phyloP scores from a whole-genome alignment of 2,888 invertebrate genomes.

The Watsonalla cultraria region DNA sequence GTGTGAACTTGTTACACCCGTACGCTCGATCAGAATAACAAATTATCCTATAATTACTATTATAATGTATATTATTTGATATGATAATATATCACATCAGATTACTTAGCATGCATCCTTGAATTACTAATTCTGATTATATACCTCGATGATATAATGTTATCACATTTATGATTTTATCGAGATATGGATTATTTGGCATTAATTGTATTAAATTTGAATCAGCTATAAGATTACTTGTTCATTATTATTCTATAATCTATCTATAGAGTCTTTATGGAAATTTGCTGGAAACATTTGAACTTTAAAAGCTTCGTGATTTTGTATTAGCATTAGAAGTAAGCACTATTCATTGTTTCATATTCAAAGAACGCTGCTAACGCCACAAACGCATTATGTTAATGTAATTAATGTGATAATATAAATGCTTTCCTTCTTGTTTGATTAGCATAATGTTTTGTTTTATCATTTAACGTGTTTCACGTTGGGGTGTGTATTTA shows the following conservation, averaged over 20 bases:
- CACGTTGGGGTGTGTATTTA: too few species aligned
- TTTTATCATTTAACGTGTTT: too few species aligned
- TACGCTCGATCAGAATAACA: too few species aligned
- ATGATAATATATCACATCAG: not conserved
- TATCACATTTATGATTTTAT: not conserved
- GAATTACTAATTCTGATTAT: not conserved
- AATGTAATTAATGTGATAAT: not conserved
- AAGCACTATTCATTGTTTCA: not conserved
- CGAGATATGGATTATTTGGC: not conserved
- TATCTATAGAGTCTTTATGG: too few species aligned
- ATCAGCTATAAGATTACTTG: not conserved
- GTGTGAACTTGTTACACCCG: too few species aligned
- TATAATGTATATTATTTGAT: not conserved
- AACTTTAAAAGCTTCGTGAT: too few species aligned
- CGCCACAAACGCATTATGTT: not conserved
- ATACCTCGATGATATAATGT: not conserved
- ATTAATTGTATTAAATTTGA: not conserved
- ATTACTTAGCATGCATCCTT: not conserved
- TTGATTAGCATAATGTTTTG: not conserved
- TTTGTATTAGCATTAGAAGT: too few species aligned
- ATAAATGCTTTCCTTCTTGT: not conserved
- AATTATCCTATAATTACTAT: too few species aligned
- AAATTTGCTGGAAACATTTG: too few species aligned
- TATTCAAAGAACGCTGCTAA: not conserved
- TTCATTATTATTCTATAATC: too few species aligned